A percentile compares a stretch with the other conserved stretches of the same genome.
Conservation (phyloP, 2,797 vertebrate species). For the Poecilia picta region DNA sequence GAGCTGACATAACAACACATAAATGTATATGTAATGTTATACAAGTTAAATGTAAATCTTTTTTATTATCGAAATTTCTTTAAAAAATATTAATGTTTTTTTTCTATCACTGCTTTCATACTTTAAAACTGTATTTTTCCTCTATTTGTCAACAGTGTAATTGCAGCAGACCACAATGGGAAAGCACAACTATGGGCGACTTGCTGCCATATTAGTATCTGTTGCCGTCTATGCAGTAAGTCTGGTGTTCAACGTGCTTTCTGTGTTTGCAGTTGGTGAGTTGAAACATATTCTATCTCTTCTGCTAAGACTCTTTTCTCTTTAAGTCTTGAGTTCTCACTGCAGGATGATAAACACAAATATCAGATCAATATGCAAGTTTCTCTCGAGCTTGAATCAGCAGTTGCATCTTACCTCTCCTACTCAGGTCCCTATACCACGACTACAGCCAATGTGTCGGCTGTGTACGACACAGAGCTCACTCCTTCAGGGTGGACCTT, state of each 20-base stretch:
- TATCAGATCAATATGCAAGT: neutral
- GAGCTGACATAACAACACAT: neutral
- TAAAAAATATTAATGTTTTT: neutral
- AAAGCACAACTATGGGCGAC: conserved; percentile 55
- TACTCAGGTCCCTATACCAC: conserved; percentile 59
- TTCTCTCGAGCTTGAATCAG: neutral
- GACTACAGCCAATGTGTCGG: conserved; percentile 72
- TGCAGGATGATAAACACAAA: neutral
- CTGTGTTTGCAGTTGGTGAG: conserved; percentile 68
- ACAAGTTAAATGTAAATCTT: neutral
- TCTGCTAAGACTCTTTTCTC: neutral
- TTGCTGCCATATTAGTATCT: conserved; percentile 53
- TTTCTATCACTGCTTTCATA: neutral
- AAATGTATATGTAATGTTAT: neutral
- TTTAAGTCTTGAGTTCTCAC: neutral
- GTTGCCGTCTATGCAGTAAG: conserved; percentile 51
- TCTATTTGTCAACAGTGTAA: conserved; percentile 1
- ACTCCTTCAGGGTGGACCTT: conserved; percentile 81
- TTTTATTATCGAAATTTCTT: neutral
- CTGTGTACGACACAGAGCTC: conserved; percentile 71
- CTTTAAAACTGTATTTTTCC: neutral
- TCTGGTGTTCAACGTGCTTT: conserved; percentile 71
- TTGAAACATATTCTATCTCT: conserved; percentile 5
- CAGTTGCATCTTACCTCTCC: neutral
- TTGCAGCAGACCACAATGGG: conserved; percentile 44